These are phyloP conservation scores for Parapristionchus giblindavisi DNA, from an alignment of 2,888 invertebrate genomes.

Conservation along the genomic window DNA sequence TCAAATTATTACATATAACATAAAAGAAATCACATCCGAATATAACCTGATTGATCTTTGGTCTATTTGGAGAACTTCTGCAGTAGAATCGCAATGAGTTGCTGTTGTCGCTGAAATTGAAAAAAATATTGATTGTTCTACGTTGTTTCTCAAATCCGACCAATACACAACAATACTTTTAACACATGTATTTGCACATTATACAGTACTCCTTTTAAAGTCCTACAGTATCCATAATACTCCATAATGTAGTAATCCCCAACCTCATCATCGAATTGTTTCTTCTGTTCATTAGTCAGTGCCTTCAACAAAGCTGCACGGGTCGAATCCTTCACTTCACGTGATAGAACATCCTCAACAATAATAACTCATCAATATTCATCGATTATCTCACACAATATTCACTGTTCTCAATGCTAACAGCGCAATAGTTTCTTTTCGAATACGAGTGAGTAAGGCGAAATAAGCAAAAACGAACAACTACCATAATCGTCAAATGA, in stretches of 20 bases:
- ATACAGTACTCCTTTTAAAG: neutral
- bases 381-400: neutral
- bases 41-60: no score
- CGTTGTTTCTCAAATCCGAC: neutral
- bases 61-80: constrained; percentile 27
- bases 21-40: no score
- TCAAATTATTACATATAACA: no score
- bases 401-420: no score
- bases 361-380: constrained; percentile 19
- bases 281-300: constrained; percentile 31
- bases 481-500: no score
- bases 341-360: constrained; percentile 31
- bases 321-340: constrained; percentile 27
- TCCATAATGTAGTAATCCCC: neutral
- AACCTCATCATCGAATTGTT: constrained; percentile 37
- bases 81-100: constrained; percentile 15
- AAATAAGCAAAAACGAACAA: no score
- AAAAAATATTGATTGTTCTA: neutral
- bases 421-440: no score
- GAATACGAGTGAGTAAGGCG: no score
- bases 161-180: neutral
- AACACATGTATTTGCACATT: no score
- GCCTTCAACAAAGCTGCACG: constrained; percentile 15
- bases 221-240: neutral
- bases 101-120: constrained; percentile 28